Percentiles rank a stretch among this genome's conserved stretches.
Conservation (phyloP, 2,113 vertebrate genomes). For the Numida meleagris region DNA sequence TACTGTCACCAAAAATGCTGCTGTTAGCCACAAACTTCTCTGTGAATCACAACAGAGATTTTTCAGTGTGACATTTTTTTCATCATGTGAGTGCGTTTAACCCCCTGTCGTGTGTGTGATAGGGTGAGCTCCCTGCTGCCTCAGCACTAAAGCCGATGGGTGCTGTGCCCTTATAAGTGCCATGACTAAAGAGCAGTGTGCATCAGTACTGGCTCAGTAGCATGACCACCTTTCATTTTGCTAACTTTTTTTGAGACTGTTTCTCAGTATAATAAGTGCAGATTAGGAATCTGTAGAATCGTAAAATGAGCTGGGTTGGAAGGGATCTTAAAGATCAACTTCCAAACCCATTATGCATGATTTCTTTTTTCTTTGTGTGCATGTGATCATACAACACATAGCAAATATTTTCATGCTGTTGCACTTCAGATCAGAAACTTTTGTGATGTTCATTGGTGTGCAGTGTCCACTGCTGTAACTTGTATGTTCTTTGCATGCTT, state of each 20-base stretch:
- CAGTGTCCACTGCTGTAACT: neutral
- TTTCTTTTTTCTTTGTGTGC: neutral
- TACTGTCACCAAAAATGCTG: neutral
- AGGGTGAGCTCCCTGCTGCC: neutral
- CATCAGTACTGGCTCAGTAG: neutral
- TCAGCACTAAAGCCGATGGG: neutral
- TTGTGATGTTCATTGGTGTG: accelerated
- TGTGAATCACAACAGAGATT: neutral
- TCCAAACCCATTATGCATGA: neutral
- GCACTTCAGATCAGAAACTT: neutral
- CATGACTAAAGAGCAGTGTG: neutral
- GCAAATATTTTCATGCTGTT: neutral
- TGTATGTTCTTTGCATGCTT: neutral
- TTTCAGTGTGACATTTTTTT: neutral
- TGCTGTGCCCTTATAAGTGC: neutral
- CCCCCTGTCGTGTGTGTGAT: neutral
- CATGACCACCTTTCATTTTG: neutral
- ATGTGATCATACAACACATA: neutral
- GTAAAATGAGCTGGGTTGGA: neutral
- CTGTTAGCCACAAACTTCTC: neutral
- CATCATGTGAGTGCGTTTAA: neutral
- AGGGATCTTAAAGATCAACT: neutral
- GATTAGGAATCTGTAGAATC: neutral
- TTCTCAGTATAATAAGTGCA: neutral
- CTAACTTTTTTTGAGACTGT: neutral